Evolutionary conservation across 2,113 vertebrate genomes (phyloP), one percentile per base, ranked within the genome.

Genomic region (Odocoileus hemionus): DNA sequence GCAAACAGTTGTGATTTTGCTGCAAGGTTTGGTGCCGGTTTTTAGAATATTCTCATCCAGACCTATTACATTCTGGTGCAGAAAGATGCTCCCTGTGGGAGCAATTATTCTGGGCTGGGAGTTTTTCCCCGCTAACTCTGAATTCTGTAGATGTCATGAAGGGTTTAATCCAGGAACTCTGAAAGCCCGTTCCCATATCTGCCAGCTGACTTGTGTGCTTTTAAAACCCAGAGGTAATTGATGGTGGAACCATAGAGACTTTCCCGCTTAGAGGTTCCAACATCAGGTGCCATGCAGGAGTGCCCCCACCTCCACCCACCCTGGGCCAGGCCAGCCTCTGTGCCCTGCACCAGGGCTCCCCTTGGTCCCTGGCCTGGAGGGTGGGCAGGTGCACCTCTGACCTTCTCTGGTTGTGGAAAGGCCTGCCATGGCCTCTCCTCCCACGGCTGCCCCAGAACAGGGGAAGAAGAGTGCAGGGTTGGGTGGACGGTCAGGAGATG

Each of bases 51-150:
- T 98, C 98, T 98, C 96, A 97, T 98, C 98, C 98, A 98, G 97
- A 98, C 98, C 98, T 98, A 94, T 98, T 98, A 97, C 97, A 97
- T 95, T 99, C 98, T 98, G 98, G 98, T 98, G 98, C 98, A 98
- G 98, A 98, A 90, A n/a, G 93, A 99, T 98, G 98, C 99, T 99
- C 99, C 99, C 99, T 99, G 36, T 92, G 99, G 99, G 99, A 99
- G 99, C 99, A 99, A 99, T 99, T 99, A 99, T 98, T 98, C 97
- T 98, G 94, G 96, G 97, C 98, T 97, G 97, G 94, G 98, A 98
- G 98, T 97, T 98, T 98, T 96, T 52, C 64, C 80, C 78, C 96
- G 39, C 96, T 97, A 97, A 96, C 98, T 88, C 96, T 98, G 98
- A 98, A 98, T 99, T 98, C 99, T 99, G 98, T 98, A 96, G 99